These are phyloP conservation scores for Kradibia gibbosae DNA, from an alignment of 1,140 invertebrate genomes.

Conservation along the genomic window DNA sequence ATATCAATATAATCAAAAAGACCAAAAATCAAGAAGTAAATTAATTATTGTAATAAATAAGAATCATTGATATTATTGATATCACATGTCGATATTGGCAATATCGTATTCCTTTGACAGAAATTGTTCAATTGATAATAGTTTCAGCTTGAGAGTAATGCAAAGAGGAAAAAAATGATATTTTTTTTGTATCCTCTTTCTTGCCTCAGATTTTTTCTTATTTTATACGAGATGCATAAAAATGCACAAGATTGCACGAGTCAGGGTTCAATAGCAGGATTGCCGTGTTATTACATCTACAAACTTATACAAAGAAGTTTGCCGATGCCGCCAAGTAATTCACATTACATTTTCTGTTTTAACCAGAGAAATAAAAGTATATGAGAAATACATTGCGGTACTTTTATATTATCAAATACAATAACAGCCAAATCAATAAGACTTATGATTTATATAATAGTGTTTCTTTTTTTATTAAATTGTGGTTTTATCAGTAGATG, in stretches of 20 bases:
- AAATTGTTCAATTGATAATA: no score
- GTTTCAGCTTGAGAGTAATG: background rate
- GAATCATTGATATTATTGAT: slow-evolving; percentile 52
- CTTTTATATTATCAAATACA: slow-evolving; percentile 50
- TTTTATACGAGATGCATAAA: slow-evolving; percentile 56
- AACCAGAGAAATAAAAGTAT: slow-evolving; percentile 8
- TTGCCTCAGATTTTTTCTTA: background rate
- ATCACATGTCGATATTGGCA: no score
- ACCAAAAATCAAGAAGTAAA: no score
- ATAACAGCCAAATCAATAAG: slow-evolving; percentile 46
- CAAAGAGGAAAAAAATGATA: background rate
- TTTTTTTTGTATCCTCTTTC: no score
- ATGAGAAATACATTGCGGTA: background rate
- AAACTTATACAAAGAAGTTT: slow-evolving; percentile 63
- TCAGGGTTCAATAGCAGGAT: slow-evolving; percentile 65
- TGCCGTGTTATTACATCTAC: slow-evolving; percentile 71
- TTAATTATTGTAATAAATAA: slow-evolving; percentile 46
- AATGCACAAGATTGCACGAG: slow-evolving; percentile 12
- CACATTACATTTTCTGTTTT: slow-evolving; percentile 43
- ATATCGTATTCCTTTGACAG: slow-evolving; percentile 6
- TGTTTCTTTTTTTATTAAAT: background rate
- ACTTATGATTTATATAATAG: slow-evolving; percentile 42
- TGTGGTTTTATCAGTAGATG: slow-evolving; percentile 3
- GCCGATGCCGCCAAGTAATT: background rate
- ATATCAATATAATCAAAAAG: no score